Percentiles rank a stretch among this genome's conserved stretches.
Evolutionary conservation across 2,113 vertebrate species (phyloP).

Genomic region (Hippocampus barbouri): DNA sequence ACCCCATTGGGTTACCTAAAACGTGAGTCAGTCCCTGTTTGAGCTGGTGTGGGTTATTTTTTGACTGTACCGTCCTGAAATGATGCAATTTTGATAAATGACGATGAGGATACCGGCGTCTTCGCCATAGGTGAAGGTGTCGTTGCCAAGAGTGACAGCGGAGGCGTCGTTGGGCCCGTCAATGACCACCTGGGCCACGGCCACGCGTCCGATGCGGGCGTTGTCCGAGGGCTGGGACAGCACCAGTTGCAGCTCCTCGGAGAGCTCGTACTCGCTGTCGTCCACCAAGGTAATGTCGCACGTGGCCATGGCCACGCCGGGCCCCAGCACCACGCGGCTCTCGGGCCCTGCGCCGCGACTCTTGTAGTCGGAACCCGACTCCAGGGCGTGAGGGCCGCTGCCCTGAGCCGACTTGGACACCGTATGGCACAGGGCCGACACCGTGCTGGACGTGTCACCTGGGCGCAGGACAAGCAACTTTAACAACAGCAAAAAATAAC

Average conservation of each 20-base stretch:
- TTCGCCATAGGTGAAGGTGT: slow-evolving; percentile 85
- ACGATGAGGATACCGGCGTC: slow-evolving; percentile 79
- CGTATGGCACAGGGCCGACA: slow-evolving; percentile 90
- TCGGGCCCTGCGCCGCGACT: slow-evolving; percentile 78
- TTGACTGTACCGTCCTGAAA: too few relatives aligned
- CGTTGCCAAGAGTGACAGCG: slow-evolving; percentile 81
- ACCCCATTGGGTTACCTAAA: too few relatives aligned
- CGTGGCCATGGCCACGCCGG: slow-evolving; percentile 79
- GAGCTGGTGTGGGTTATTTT: too few relatives aligned
- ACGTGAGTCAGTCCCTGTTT: too few relatives aligned
- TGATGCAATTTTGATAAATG: too few relatives aligned
- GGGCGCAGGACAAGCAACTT: not conserved
- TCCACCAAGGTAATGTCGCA: slow-evolving; percentile 88
- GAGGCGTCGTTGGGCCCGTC: slow-evolving; percentile 92
- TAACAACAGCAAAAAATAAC: not conserved
- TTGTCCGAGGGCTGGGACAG: slow-evolving; percentile 82
- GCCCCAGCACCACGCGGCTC: slow-evolving; percentile 81
- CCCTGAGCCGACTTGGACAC: slow-evolving; percentile 83
- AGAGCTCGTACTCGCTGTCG: slow-evolving; percentile 93
- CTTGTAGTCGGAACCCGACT: slow-evolving; percentile 92
- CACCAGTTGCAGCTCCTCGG: slow-evolving; percentile 90
- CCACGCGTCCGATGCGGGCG: slow-evolving; percentile 76
- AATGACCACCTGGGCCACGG: slow-evolving; percentile 80
- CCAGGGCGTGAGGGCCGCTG: slow-evolving; percentile 82
- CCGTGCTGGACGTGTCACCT: slow-evolving; percentile 87